Evolutionary conservation across 2,888 invertebrate genomes (phyloP).

Genomic region (Saturnia pavonia): DNA sequence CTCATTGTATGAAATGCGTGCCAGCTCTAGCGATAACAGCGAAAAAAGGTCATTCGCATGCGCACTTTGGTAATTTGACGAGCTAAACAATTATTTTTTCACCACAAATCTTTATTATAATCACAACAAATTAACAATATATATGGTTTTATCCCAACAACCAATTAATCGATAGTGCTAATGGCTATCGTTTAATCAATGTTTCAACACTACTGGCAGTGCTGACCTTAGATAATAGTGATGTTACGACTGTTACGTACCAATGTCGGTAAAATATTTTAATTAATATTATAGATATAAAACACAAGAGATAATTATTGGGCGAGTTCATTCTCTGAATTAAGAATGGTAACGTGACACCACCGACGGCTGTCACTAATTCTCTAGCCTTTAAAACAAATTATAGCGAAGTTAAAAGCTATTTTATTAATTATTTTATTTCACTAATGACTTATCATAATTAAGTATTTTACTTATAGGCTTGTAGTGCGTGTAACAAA

Average conservation of each 20-base stretch:
- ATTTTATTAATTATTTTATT: conserved; percentile 1
- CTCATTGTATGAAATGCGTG: too few relatives aligned
- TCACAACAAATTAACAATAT: too few relatives aligned
- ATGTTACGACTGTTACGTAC: neutral
- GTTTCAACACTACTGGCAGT: too few relatives aligned
- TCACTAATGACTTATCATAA: neutral
- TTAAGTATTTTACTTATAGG: neutral
- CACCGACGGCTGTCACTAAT: conserved; percentile 76
- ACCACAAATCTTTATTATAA: too few relatives aligned
- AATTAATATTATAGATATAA: conserved; percentile 22
- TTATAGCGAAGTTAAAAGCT: conserved; percentile 30
- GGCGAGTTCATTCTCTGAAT: conserved; percentile 27
- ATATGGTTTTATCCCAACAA: too few relatives aligned
- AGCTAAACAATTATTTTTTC: too few relatives aligned
- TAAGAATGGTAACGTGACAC: conserved; percentile 74
- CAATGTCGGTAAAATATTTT: neutral
- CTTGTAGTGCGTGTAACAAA: neutral
- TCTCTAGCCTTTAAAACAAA: conserved; percentile 51
- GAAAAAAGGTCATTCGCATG: too few relatives aligned
- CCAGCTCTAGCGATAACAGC: too few relatives aligned
- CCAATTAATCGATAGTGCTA: too few relatives aligned
- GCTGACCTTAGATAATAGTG: neutral
- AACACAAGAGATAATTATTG: conserved; percentile 16
- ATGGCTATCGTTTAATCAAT: too few relatives aligned
- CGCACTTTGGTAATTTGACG: too few relatives aligned